Percentiles rank a stretch among this genome's conserved stretches.
phyloP scores from a whole-genome alignment of 2,888 invertebrate species.

The Tenthredo amoena region DNA sequence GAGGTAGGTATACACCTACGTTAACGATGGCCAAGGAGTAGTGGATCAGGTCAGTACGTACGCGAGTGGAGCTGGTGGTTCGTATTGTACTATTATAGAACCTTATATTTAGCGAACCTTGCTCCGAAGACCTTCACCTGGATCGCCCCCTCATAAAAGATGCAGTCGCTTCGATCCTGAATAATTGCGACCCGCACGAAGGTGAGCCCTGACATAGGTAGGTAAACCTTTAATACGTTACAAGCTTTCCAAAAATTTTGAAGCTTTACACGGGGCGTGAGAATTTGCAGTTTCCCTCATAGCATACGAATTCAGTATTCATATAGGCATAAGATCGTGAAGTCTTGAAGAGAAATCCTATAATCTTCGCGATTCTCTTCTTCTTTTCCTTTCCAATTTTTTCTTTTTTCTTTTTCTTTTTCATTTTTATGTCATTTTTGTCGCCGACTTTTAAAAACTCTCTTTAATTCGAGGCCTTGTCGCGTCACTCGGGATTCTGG shows the following conservation, averaged over 20 bases:
- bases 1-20: background rate
- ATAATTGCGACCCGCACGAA: constrained; percentile 45
- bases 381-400: background rate
- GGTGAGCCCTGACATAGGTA: background rate
- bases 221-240: background rate
- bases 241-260: background rate
- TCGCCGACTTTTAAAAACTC: background rate
- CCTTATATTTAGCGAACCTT: constrained; percentile 49
- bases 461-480: constrained; percentile 18
- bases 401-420: background rate
- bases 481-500: background rate
- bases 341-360: too few relatives aligned
- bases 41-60: background rate
- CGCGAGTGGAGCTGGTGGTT: constrained; percentile 14
- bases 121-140: constrained; percentile 51
- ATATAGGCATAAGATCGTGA: background rate
- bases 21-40: background rate
- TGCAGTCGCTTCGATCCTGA: constrained; percentile 46
- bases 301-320: background rate
- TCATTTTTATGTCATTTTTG: background rate
- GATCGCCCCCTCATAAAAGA: constrained; percentile 48
- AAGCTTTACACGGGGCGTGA: too few relatives aligned
- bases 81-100: constrained; percentile 33
- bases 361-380: too few relatives aligned
- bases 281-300: background rate